These are phyloP conservation scores for Nomada ruficornis DNA, from an alignment of 2,888 invertebrate genomes.

Conservation along the genomic window DNA sequence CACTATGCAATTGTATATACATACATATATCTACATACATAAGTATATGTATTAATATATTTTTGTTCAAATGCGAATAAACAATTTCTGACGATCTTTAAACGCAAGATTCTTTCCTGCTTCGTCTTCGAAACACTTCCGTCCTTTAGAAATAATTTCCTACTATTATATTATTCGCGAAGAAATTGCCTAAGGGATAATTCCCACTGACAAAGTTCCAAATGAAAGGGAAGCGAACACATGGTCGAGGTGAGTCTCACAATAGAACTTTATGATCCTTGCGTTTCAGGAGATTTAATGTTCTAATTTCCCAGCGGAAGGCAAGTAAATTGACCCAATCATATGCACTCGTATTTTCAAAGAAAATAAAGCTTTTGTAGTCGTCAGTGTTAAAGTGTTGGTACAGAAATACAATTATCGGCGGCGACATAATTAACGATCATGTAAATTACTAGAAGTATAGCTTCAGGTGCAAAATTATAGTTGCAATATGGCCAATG, in stretches of 20 bases:
- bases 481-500: background rate
- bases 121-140: too few species aligned
- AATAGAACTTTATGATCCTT: slow-evolving; percentile 4
- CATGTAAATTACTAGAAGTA: background rate
- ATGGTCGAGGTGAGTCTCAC: background rate
- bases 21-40: too few species aligned
- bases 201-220: background rate
- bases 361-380: background rate
- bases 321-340: background rate
- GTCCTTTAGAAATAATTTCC: too few species aligned
- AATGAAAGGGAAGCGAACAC: background rate
- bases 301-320: background rate
- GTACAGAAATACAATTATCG: background rate
- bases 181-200: background rate
- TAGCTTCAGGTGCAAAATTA: background rate
- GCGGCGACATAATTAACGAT: background rate
- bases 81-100: too few species aligned
- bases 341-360: background rate
- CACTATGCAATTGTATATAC: too few species aligned
- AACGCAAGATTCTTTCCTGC: too few species aligned
- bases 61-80: too few species aligned
- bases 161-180: background rate
- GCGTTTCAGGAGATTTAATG: slow-evolving; percentile 10
- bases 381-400: background rate
- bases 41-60: too few species aligned